Evolutionary conservation across 2,888 invertebrate genomes (phyloP).

Genomic region (Coenonympha arcania): DNA sequence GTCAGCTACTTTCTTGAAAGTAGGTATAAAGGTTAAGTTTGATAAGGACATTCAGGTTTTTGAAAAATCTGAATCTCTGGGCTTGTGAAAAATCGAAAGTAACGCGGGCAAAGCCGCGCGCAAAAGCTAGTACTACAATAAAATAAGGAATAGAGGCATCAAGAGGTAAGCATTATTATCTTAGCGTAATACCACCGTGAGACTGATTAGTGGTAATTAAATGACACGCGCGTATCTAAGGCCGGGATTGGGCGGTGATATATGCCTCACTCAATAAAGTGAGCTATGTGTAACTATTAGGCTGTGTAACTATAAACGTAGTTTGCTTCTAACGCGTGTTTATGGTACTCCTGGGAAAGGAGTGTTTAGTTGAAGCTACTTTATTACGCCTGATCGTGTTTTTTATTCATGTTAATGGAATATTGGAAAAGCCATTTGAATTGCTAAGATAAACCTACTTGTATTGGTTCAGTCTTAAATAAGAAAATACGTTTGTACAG

Average conservation of each 20-base stretch:
- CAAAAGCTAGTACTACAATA: too few relatives aligned
- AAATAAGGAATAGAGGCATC: background rate
- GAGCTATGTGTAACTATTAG: too few relatives aligned
- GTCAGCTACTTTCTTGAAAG: too few relatives aligned
- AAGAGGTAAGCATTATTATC: background rate
- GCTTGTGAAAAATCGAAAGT: too few relatives aligned
- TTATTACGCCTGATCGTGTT: background rate
- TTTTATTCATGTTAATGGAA: slow-evolving; percentile 5
- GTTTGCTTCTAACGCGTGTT: background rate
- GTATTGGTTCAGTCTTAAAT: too few relatives aligned
- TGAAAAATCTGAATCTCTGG: too few relatives aligned
- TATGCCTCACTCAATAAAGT: background rate
- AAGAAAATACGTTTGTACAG: too few relatives aligned
- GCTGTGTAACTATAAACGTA: too few relatives aligned
- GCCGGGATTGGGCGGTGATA: background rate
- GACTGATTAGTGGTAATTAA: background rate
- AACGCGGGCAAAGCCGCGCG: too few relatives aligned
- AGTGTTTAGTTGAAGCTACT: background rate
- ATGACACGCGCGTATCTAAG: background rate
- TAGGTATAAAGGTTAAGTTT: too few relatives aligned
- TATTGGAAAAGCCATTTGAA: background rate
- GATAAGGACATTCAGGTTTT: too few relatives aligned
- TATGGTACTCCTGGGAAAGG: background rate
- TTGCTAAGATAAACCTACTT: background rate
- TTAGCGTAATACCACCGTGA: background rate